A percentile compares a stretch with the other conserved stretches of the same genome.
Conservation (phyloP, 1,140 invertebrate species). For the Brachystomella parvula region DNA sequence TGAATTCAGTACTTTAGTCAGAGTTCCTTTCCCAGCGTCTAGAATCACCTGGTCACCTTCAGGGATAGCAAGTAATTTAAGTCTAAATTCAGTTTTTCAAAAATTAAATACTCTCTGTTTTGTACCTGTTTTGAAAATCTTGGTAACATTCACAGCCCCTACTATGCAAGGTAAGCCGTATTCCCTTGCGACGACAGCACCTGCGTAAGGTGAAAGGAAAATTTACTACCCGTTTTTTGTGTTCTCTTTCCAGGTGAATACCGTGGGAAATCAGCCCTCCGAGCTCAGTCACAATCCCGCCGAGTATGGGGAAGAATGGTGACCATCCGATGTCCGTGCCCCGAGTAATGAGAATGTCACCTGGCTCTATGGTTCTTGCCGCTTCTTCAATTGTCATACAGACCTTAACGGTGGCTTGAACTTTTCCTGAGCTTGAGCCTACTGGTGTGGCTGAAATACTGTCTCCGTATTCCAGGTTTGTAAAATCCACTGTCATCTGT, state of each 20-base stretch:
- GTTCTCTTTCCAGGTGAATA: constrained; percentile 40
- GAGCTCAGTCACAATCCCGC: constrained; percentile 72
- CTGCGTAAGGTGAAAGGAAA: constrained; percentile 44
- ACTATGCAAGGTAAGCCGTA: constrained; percentile 77
- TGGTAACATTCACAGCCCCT: constrained; percentile 59
- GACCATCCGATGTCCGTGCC: constrained; percentile 79
- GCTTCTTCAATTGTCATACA: constrained; percentile 44
- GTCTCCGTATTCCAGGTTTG: constrained; percentile 20
- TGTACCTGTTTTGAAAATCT: constrained; percentile 58
- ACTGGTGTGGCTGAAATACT: constrained; percentile 60
- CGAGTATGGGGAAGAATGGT: constrained; percentile 72
- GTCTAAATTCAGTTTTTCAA: not conserved
- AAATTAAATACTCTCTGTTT: constrained; percentile 22
- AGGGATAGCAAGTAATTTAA: not conserved
- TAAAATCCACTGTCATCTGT: not conserved
- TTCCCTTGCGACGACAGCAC: constrained; percentile 78
- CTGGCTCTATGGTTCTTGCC: constrained; percentile 43
- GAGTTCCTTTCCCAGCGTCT: constrained; percentile 39
- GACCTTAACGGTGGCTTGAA: constrained; percentile 60
- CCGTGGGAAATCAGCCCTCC: constrained; percentile 79
- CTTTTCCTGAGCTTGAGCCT: constrained; percentile 55
- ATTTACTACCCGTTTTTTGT: not conserved
- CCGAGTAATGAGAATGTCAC: constrained; percentile 69
- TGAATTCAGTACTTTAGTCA: constrained; percentile 31
- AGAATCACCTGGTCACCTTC: constrained; percentile 34